phyloP scores from a whole-genome alignment of 2,113 vertebrate genomes.

The Lichenostomus cassidix region DNA sequence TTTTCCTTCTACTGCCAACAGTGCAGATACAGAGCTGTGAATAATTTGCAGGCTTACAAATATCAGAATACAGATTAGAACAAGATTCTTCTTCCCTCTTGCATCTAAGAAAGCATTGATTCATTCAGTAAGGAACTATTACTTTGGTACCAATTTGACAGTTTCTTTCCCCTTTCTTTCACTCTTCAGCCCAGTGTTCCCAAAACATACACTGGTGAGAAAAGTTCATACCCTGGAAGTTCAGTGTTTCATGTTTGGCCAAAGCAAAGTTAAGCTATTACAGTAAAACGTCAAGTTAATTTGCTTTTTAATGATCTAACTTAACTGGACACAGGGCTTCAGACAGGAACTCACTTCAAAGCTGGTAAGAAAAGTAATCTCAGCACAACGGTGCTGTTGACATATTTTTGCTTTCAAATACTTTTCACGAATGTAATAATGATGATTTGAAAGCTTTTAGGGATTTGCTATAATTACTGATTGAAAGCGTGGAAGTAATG shows the following conservation, averaged over 20 bases:
- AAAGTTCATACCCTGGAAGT: conserved; percentile 9
- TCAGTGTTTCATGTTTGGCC: background rate
- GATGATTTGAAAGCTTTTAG: background rate
- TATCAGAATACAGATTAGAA: background rate
- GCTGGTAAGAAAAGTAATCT: background rate
- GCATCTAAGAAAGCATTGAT: background rate
- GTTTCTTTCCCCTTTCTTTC: background rate
- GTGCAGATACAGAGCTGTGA: background rate
- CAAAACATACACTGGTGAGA: background rate
- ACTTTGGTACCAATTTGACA: background rate
- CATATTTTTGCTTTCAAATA: background rate
- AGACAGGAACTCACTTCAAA: conserved; percentile 10
- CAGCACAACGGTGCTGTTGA: background rate
- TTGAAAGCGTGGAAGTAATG: background rate
- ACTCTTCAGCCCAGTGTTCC: background rate
- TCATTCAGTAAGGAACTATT: background rate
- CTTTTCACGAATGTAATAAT: background rate
- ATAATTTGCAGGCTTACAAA: background rate
- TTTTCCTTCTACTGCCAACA: background rate
- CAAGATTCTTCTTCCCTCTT: background rate
- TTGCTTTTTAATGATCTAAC: background rate
- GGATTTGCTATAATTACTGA: background rate
- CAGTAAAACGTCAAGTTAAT: conserved; percentile 15
- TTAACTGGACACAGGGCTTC: background rate
- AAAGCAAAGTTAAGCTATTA: conserved; percentile 6